Percentiles rank a stretch among this genome's conserved stretches.
These are phyloP conservation scores for Labeo rohita DNA, from an alignment of 2,113 vertebrate genomes.

Conservation along the genomic window DNA sequence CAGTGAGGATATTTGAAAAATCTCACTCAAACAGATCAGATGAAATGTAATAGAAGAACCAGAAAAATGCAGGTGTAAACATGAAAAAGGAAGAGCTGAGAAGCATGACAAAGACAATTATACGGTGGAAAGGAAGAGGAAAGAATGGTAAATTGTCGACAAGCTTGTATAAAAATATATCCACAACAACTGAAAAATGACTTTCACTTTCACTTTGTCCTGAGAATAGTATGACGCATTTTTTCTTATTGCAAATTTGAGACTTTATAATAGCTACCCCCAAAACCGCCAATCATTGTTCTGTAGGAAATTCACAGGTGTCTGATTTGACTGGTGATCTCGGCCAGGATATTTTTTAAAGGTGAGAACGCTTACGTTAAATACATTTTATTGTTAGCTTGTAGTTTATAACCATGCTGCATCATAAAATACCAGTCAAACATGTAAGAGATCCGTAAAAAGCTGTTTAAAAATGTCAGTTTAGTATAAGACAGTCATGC, in stretches of 20 bases:
- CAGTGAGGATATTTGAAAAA: background rate
- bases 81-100: no score
- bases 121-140: no score
- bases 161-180: background rate
- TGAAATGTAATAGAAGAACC: background rate
- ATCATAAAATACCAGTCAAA: background rate
- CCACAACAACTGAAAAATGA: background rate
- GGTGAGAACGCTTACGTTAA: conserved; percentile 4
- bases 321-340: background rate
- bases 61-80: background rate
- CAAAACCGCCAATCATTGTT: background rate
- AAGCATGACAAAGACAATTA: background rate
- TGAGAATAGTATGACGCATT: background rate
- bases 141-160: conserved; percentile 28
- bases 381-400: background rate
- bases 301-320: conserved; percentile 23
- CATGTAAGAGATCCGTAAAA: background rate
- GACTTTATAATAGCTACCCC: background rate
- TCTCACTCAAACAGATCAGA: background rate
- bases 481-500: no score
- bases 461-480: background rate
- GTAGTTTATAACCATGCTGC: background rate
- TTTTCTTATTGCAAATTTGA: background rate
- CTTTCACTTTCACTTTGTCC: conserved; percentile 19
- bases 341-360: background rate